Evolutionary conservation across 35 echinoderm and acorn worm genomes (phyloP), one percentile per base, ranked within the genome.

Genomic region (Lytechinus variegatus): DNA sequence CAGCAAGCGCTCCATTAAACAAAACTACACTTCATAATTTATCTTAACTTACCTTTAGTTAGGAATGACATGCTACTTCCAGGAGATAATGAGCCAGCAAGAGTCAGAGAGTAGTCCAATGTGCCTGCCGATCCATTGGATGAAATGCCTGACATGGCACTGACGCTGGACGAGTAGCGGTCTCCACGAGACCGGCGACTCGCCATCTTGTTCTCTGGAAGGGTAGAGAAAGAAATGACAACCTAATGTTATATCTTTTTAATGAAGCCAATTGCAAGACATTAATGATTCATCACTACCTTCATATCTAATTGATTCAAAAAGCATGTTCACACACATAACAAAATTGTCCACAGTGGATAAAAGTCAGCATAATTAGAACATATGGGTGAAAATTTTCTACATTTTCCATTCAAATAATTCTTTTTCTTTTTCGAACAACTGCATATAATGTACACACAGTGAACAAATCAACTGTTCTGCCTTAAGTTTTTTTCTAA

Each of bases 131-230:
- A 95, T 44, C 96, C 87, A 52, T 95, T 95, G 16, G 94, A 94
- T 52, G 94, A 86, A 91, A 95, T 89, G 14, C 94, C 96, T 55
- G 96, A 96, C 24, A 89, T 61, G 56, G 94, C 88, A 92, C 96
- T 96, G 54, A 95, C 16, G 53, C 95, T 96, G 33, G 96, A 96
- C 24, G 57, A 28, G 88, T 96, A 95, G 24, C 96, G 96, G 55
- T 96, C 96, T 21, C 96, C 96, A 72, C 96, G 94, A 54, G 94
- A 51, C 54, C 96, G 94, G 5, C 94, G 94, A 61, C 94, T 54
- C 16, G 96, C 96, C 96, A 96, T 96, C 19, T 79, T 79, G 66
- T 24, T 79, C 66, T 79, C 66, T 79, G 66, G 3, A 79, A 79
- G 19, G 66, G 19, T 24, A 79, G 66, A 79, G 19, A 79, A 24